Base-by-base conservation (phyloP, 37 sponge, comb jelly and placozoan species). In the Beroe ovata region DNA sequence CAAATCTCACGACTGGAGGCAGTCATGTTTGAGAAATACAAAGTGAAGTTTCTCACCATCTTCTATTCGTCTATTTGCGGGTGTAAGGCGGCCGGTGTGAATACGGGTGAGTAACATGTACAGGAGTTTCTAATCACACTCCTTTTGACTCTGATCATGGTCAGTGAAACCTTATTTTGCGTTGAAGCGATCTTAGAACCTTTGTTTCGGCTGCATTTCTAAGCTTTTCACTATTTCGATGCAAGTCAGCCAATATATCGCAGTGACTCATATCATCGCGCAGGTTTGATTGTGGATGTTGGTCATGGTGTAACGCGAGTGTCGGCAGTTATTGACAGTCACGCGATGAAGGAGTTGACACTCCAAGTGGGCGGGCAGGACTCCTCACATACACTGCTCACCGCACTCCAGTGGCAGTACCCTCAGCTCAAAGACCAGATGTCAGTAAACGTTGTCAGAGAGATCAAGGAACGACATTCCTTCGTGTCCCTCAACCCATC, bases 391-490 rank as follows among this genome's bases (percentile, higher is more conserved):
- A 25, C 11, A 19, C 69, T 66, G 3, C 32, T 30, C 16, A 33
- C 32, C 18, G 29, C 69, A 14, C 69, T 66, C 33, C 35, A 26
- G 19, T 29, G 8, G 1, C 29, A 30, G 30, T 66, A 66, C 36
- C 69, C 69, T 8, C 28, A 62, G 11, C n/a, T n/a, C n/a, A n/a
- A n/a, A n/a, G 32, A 66, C 16, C 2, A 6, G 69, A 16, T 34
- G 8, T 30, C 34, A 8, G 32, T 3, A 4, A 32, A 34, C 19
- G 18, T 34, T 16, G 30, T 8, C 1, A 25, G 69, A 11, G 69
- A 66, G 69, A 66, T 66, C 36, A 66, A 66, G 30, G 69, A 66
- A 16, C 29, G 69, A 33, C 69, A 66, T 33, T 66, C 35, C 36
- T 66, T 66, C 34, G 69, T 37, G 29, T 32, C 69, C 35, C 69